These are phyloP conservation scores for Anguilla japonica DNA, from an alignment of 2,113 vertebrate species.

Conservation along the genomic window DNA sequence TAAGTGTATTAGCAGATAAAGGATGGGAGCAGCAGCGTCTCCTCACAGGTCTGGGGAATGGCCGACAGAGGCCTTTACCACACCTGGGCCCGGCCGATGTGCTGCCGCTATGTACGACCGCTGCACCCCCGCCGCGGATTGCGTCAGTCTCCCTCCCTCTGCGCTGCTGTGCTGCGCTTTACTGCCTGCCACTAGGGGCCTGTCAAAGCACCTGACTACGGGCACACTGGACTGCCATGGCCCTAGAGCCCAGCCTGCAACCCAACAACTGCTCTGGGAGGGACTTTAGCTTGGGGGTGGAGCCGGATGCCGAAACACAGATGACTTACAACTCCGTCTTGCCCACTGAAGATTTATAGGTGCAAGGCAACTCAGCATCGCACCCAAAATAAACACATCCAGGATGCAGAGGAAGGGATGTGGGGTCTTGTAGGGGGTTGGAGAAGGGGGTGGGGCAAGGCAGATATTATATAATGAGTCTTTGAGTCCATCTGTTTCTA, in stretches of 20 bases:
- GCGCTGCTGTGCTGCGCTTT: too few relatives aligned
- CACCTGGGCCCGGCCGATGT: neutral
- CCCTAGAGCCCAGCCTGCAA: neutral
- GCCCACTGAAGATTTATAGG: neutral
- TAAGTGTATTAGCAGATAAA: conserved; percentile 1
- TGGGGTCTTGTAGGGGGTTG: neutral
- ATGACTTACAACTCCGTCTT: conserved; percentile 1
- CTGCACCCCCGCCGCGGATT: neutral
- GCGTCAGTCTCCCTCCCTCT: neutral
- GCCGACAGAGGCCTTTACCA: neutral
- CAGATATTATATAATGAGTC: neutral
- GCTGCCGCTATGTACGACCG: neutral
- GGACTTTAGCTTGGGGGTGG: neutral
- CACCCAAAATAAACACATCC: neutral
- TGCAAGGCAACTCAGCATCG: neutral
- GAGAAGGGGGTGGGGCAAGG: neutral
- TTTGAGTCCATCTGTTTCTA: neutral
- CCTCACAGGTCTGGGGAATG: neutral
- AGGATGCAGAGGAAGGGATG: conserved; percentile 1
- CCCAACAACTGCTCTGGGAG: neutral
- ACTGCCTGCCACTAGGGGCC: neutral
- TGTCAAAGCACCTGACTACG: neutral
- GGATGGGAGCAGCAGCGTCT: conserved; percentile 7
- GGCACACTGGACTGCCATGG: neutral
- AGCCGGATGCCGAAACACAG: neutral